Base-by-base conservation (phyloP, 1,140 invertebrate genomes). In the Latrodectus geometricus region DNA sequence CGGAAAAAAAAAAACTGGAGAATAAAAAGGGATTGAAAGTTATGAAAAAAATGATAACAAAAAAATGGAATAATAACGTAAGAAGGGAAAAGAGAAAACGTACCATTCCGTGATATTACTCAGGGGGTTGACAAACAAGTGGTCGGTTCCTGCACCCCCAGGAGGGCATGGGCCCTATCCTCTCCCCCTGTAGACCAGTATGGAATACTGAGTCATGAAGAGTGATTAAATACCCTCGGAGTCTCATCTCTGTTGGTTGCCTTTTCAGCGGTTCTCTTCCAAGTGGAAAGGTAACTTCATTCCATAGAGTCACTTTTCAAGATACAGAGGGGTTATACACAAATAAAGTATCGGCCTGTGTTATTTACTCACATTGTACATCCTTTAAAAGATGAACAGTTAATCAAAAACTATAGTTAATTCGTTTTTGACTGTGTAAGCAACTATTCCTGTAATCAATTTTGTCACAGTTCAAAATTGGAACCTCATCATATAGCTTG, bases 61-160 rank as follows among this genome's bases (percentile, higher is more conserved):
- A 56, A n/a, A 72, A 74, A 83, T 56, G 50, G 14, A 79, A 65
- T 48, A 79, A 79, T 54, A 77, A 23, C 17, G 15, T 4, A 23
- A 20, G 68, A 23, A 69, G 68, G 9, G 21, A 20, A 35, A 15
- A 52, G 15, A 75, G 50, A 48, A 56, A 81, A 50, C 17, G 72
- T 23, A 73, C 69, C 69, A 83, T 83, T 83, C 80, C 80, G 70
- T 83, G 70, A 83, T 83, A 74, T 83, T 83, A 74, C 80, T 83
- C 80, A 72, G 52, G 70, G 79, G 80, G 80, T 83, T 83, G 80
- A 83, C 80, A 83, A 83, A 83, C 80, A 83, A 83, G 80, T 83
- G 80, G 69, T 35, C 35, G 35, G 35, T 5, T 35, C 35, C 35
- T 35, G 35, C 35, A 35, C 35, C 35, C 35, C 35, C 80, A 35